Percentiles rank a stretch among this genome's conserved stretches.
Evolutionary conservation across 2,888 invertebrate genomes (phyloP).

Genomic region (Notodonta dromedarius): DNA sequence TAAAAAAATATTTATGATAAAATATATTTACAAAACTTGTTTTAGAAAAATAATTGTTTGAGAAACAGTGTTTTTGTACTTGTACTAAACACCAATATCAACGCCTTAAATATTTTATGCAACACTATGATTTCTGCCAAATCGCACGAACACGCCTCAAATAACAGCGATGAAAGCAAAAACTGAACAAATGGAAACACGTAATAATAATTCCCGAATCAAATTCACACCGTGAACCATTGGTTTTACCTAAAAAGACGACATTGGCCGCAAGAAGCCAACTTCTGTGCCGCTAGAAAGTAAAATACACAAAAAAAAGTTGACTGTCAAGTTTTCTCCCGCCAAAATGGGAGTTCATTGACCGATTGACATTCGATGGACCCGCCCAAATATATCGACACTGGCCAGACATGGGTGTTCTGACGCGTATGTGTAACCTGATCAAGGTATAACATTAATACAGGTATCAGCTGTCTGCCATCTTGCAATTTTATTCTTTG

Average conservation of each 20-base stretch:
- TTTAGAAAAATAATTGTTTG: too few relatives aligned
- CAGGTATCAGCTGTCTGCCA: background rate
- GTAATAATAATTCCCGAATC: background rate
- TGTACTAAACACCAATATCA: too few relatives aligned
- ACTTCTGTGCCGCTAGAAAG: conserved; percentile 67
- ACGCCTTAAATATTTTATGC: too few relatives aligned
- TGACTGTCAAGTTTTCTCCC: conserved; percentile 76
- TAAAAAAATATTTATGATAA: too few relatives aligned
- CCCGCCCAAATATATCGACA: conserved; percentile 49
- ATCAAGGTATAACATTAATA: background rate
- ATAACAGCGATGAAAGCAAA: background rate
- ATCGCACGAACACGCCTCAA: background rate
- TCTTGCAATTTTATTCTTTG: background rate
- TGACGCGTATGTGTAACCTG: background rate
- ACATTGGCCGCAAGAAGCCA: conserved; percentile 35
- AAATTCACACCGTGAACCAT: conserved; percentile 11
- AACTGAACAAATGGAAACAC: background rate
- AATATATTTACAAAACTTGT: too few relatives aligned
- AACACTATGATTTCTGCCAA: too few relatives aligned
- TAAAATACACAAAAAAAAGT: conserved; percentile 78
- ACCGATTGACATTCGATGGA: conserved; percentile 79
- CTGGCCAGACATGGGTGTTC: conserved; percentile 2
- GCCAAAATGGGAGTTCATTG: conserved; percentile 77
- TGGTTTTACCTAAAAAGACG: conserved; percentile 12
- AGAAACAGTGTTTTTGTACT: too few relatives aligned